phyloP scores from a whole-genome alignment of 2,888 invertebrate genomes.

The Eristalis pertinax region DNA sequence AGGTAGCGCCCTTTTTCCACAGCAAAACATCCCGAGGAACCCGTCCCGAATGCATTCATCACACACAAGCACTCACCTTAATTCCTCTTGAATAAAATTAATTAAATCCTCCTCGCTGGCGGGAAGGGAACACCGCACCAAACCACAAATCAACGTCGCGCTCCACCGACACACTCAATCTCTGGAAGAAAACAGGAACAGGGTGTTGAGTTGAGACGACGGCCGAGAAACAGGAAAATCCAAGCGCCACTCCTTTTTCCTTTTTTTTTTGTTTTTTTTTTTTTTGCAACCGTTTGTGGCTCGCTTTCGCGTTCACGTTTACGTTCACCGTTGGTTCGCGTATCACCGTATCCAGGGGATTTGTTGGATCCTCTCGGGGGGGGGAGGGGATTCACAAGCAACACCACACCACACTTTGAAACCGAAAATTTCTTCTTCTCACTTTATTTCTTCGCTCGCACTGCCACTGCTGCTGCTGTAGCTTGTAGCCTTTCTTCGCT shows the following conservation, averaged over 20 bases:
- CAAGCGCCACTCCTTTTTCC: slow-evolving; percentile 71
- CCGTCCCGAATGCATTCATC: slow-evolving; percentile 9
- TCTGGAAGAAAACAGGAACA: slow-evolving; percentile 21
- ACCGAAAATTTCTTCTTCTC: not conserved
- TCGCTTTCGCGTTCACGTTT: slow-evolving; percentile 25
- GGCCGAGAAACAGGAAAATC: slow-evolving; percentile 44
- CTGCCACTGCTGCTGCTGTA: slow-evolving; percentile 29
- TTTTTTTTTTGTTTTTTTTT: not conserved
- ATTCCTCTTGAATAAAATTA: slow-evolving; percentile 21
- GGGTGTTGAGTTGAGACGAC: not conserved
- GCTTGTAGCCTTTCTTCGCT: slow-evolving; percentile 21
- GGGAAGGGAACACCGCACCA: slow-evolving; percentile 11
- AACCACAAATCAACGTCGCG: not conserved
- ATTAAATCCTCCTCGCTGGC: slow-evolving; percentile 35
- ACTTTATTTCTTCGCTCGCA: slow-evolving; percentile 11
- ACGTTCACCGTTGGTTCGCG: not conserved
- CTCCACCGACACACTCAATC: not conserved
- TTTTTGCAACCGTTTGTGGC: slow-evolving; percentile 3
- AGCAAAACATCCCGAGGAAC: not conserved
- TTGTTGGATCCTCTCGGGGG: slow-evolving; percentile 42
- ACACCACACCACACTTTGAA: not conserved
- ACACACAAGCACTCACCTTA: slow-evolving; percentile 48
- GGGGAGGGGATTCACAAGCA: not conserved
- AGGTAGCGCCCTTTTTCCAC: slow-evolving; percentile 60
- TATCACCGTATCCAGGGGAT: slow-evolving; percentile 59